phyloP scores from a whole-genome alignment of 37 sponge, comb jelly and placozoan genomes.

The Halichondria panicea region DNA sequence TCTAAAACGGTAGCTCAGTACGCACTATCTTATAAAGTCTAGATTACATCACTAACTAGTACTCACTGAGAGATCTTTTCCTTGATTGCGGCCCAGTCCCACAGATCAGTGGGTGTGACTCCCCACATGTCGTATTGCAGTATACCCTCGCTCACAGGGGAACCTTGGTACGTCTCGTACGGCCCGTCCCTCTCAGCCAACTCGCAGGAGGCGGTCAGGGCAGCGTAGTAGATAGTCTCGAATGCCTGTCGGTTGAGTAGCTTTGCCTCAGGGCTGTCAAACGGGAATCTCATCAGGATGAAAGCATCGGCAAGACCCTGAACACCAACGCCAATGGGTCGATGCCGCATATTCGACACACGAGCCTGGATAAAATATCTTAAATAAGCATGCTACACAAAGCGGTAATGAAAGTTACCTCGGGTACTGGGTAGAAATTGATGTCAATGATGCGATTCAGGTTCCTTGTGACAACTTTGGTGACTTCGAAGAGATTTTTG shows the following conservation, averaged over 20 bases:
- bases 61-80: slow-evolving; percentile 82
- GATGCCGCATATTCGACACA: slow-evolving; percentile 88
- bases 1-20: too few relatives aligned
- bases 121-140: slow-evolving; percentile 99
- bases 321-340: slow-evolving; percentile 99
- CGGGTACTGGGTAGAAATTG: slow-evolving; percentile 96
- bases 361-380: slow-evolving; percentile 35
- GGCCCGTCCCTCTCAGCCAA: slow-evolving; percentile 84
- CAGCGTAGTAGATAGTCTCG: slow-evolving; percentile 96
- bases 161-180: slow-evolving; percentile 91
- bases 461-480: slow-evolving; percentile 93
- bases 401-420: too few relatives aligned
- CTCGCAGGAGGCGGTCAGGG: slow-evolving; percentile 92
- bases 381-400: too few relatives aligned
- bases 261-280: slow-evolving; percentile 89
- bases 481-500: slow-evolving; percentile 82
- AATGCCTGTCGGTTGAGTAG: slow-evolving; percentile 90
- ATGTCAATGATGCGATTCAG: slow-evolving; percentile 96
- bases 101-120: slow-evolving; percentile 86
- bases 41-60: neutral
- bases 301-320: slow-evolving; percentile 99
- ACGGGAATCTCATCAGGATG: slow-evolving; percentile 94
- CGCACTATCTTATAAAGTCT: too few relatives aligned
- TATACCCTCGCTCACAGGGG: slow-evolving; percentile 85
- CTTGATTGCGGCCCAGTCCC: slow-evolving; percentile 92